phyloP scores from a whole-genome alignment of 2,113 vertebrate genomes.

The Eptesicus fuscus region DNA sequence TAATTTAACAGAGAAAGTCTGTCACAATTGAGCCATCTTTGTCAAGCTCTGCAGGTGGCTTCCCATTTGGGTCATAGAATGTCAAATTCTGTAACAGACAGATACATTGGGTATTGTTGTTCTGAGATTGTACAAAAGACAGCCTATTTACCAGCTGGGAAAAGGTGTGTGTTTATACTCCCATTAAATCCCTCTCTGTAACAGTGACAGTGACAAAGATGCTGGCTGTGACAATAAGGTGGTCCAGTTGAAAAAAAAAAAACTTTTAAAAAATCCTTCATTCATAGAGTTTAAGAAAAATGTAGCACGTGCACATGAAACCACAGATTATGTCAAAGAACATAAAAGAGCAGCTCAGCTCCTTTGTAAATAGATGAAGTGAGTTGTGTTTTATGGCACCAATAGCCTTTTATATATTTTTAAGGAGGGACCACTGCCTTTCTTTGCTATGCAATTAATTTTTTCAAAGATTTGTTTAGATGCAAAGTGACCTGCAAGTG shows the following conservation, averaged over 20 bases:
- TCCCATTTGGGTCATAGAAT: constrained; percentile 40
- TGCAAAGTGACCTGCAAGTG: neutral
- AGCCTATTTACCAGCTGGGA: neutral
- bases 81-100: constrained; percentile 40
- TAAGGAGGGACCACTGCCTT: neutral
- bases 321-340: neutral
- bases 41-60: constrained; percentile 10
- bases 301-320: neutral
- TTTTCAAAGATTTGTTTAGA: neutral
- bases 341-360: neutral
- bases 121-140: neutral
- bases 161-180: neutral
- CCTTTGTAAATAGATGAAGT: neutral
- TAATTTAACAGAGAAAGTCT: constrained; percentile 41
- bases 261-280: neutral
- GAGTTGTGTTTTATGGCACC: neutral
- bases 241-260: constrained; percentile 23
- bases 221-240: neutral
- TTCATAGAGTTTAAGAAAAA: neutral
- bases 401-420: neutral
- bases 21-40: constrained; percentile 37
- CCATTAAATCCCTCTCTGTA: neutral
- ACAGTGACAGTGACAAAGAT: neutral
- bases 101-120: neutral
- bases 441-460: neutral